Percentiles rank a stretch among this genome's conserved stretches.
Conservation (phyloP, 64 coral and sea anemone species). For the Montipora cactus region DNA sequence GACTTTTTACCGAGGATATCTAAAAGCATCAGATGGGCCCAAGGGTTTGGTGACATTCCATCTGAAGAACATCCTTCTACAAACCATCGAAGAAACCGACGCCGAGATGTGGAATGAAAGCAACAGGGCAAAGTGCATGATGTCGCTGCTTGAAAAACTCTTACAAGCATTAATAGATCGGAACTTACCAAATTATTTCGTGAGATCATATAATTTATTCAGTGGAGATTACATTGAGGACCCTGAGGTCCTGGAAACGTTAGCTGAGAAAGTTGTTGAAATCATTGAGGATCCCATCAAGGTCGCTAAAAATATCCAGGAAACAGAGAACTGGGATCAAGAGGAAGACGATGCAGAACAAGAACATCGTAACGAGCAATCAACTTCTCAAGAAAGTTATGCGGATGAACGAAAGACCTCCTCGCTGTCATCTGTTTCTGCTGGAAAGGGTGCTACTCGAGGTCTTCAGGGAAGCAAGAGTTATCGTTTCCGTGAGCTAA, state of each 20-base stretch:
- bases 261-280: slow-evolving; percentile 46
- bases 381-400: neutral
- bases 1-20: slow-evolving; percentile 48
- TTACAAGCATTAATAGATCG: neutral
- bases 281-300: slow-evolving; percentile 55
- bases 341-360: neutral
- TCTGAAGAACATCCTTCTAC: slow-evolving; percentile 62
- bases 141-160: slow-evolving; percentile 11
- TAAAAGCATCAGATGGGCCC: neutral
- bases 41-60: slow-evolving; percentile 63
- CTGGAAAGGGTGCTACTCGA: neutral
- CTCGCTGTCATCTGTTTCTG: neutral
- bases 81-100: slow-evolving; percentile 63
- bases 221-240: slow-evolving; percentile 41
- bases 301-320: slow-evolving; percentile 28
- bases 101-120: slow-evolving; percentile 58
- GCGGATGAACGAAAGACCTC: neutral
- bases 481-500: slow-evolving; percentile 9
- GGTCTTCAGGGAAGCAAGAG: neutral
- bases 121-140: slow-evolving; percentile 58
- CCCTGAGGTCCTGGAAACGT: slow-evolving; percentile 23
- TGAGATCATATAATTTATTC: slow-evolving; percentile 61
- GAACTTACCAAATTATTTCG: slow-evolving; percentile 56
- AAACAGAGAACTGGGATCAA: neutral
- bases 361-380: neutral